These are phyloP conservation scores for Monomorium pharaonis DNA, from an alignment of 1,140 invertebrate genomes.

Conservation along the genomic window DNA sequence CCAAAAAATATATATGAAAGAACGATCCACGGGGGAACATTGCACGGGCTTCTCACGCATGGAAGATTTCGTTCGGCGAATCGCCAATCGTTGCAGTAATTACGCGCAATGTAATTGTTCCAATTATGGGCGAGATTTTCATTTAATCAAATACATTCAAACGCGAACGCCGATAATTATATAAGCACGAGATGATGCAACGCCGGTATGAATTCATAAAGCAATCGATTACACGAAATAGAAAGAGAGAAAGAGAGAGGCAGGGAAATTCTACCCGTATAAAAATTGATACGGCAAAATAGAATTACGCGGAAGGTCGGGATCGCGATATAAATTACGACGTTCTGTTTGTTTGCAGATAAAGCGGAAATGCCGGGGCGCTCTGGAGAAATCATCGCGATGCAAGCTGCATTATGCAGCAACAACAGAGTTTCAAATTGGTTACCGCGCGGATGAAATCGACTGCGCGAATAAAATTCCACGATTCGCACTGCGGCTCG, in stretches of 20 bases:
- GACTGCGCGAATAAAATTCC: conserved; percentile 41
- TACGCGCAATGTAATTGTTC: not conserved
- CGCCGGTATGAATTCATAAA: not conserved
- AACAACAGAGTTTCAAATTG: conserved; percentile 37
- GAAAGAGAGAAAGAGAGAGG: not conserved
- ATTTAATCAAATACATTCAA: conserved; percentile 8
- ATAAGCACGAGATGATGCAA: not conserved
- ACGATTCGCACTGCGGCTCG: not conserved
- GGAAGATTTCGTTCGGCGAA: not conserved
- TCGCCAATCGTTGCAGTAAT: not conserved
- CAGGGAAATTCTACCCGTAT: not conserved
- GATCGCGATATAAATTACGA: conserved; percentile 32
- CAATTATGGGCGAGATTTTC: not conserved
- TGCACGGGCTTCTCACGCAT: not conserved
- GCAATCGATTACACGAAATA: not conserved
- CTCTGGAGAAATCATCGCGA: conserved; percentile 30
- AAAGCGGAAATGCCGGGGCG: not conserved
- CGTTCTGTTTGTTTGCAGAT: not conserved
- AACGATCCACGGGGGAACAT: not conserved
- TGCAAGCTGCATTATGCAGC: conserved; percentile 31
- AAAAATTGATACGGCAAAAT: not conserved
- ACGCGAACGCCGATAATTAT: conserved; percentile 10
- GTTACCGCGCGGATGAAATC: conserved; percentile 18
- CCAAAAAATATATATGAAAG: conserved; percentile 23
- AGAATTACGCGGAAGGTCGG: not conserved